Percentiles rank a stretch among this genome's conserved stretches.
Evolutionary conservation across 2,113 vertebrate species (phyloP).

Genomic region (Chauna torquata): DNA sequence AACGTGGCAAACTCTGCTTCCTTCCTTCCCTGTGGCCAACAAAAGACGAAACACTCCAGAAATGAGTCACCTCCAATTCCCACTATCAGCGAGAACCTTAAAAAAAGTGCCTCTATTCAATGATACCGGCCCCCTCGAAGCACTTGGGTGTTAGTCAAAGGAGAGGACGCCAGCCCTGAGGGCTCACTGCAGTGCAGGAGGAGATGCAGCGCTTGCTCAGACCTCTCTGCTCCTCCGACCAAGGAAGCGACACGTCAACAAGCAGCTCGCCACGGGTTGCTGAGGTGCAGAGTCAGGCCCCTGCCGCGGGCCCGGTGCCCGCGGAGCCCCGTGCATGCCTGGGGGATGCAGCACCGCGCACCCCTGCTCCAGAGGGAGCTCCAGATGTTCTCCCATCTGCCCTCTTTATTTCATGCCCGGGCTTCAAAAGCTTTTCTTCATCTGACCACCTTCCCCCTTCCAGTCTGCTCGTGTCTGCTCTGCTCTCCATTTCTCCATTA

Average conservation of each 20-base stretch:
- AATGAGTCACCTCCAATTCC: not conserved
- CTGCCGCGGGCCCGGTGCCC: too few relatives aligned
- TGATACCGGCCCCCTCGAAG: not conserved
- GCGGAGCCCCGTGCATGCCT: not conserved
- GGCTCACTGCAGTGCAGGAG: fast-evolving
- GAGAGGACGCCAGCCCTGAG: fast-evolving
- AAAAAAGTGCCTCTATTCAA: not conserved
- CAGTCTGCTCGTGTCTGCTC: not conserved
- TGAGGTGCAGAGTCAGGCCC: not conserved
- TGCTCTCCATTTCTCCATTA: not conserved
- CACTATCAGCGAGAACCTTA: not conserved
- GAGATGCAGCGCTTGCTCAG: not conserved
- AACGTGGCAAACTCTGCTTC: not conserved
- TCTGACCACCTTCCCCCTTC: not conserved
- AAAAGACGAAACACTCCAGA: not conserved
- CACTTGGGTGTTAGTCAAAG: not conserved
- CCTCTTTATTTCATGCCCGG: not conserved
- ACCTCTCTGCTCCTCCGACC: not conserved
- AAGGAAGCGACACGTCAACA: not conserved
- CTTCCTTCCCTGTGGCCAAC: not conserved
- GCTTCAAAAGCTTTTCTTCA: not conserved
- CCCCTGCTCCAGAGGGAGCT: too few relatives aligned
- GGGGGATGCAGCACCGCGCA: not conserved
- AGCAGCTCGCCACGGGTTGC: too few relatives aligned
- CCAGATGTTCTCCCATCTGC: too few relatives aligned